Evolutionary conservation across 1,140 invertebrate species (phyloP), one percentile per base, ranked within the genome.

Genomic region (Zaprionus tsacasi): DNA sequence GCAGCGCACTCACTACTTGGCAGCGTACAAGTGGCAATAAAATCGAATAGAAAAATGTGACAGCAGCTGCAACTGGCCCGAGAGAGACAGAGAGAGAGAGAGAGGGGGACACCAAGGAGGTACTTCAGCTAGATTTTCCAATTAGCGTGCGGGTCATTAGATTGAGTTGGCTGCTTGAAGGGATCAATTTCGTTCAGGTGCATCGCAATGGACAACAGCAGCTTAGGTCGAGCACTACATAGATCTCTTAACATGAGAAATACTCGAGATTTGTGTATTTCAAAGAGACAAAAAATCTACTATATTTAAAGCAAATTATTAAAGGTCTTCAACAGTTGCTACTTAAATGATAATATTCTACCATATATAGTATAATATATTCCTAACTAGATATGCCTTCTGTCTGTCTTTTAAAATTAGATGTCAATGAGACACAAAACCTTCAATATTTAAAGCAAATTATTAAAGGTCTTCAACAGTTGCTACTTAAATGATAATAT

Each of bases 1-100:
- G 17, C 5, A 21, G 43, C 45, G 43, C 45, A 30, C 45, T 52
- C 45, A 1, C 21, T 10, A 15, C 27, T 13, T 36, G 30, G 33
- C 57, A 69, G 8, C 17, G 57, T 40, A 61, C 70, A 58, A 59
- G 70, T 30, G 38, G 35, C 38, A 30, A 68, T 73, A 58, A 58
- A 64, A 70, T 40, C 48, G 57, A 73, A 67, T 10, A 35, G 40
- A 45, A 45, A 45, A 45, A 45, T 7, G 36, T 10, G n/a, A 40
- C 52, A 54, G 35, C 61, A n/a, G 48, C 17, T 21, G n/a, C 48
- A 3, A 30, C 11, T n/a, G 11, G 8, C 45, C 21, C 21, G 1
- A 21, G 21, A 21, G 21, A 21, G 21, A 21, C 1, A 21, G 21
- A 21, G 21, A 21, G 21, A 21, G 21, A 2, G 21, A 21, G 21